Percentiles rank a stretch among this genome's conserved stretches.
Conservation (phyloP, 2,888 invertebrate genomes). For the Acronicta alni region DNA sequence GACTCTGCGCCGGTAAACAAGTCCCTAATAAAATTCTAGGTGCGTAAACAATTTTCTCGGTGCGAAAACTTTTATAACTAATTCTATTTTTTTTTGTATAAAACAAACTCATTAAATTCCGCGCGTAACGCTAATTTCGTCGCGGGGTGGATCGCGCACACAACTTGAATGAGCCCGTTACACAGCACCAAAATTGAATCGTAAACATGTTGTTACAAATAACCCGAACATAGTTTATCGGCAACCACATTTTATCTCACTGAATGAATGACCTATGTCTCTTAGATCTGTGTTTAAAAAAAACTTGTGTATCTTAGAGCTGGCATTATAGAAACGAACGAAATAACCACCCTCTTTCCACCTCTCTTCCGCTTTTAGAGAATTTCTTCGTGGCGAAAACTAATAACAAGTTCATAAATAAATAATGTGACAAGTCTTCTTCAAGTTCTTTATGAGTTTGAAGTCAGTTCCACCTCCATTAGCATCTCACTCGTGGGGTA, state of each 20-base stretch:
- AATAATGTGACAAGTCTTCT: constrained; percentile 12
- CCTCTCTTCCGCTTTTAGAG: not conserved
- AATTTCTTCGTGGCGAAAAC: constrained; percentile 3
- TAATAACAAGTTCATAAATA: constrained; percentile 26
- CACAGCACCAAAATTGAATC: constrained; percentile 56
- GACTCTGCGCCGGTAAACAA: constrained; percentile 40
- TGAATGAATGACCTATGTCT: constrained; percentile 55
- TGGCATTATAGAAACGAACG: constrained; percentile 37
- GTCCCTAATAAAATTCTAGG: constrained; percentile 50
- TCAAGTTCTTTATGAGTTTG: not conserved
- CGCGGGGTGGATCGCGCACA: constrained; percentile 41
- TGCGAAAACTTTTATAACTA: constrained; percentile 43
- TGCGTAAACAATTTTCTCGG: constrained; percentile 51
- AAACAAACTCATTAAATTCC: constrained; percentile 53
- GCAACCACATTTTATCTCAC: constrained; percentile 50
- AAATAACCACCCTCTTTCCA: constrained; percentile 1
- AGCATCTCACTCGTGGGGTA: constrained; percentile 17
- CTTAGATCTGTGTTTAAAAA: constrained; percentile 34
- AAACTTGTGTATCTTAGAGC: constrained; percentile 38
- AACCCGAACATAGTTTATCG: constrained; percentile 70
- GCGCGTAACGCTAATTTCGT: constrained; percentile 39
- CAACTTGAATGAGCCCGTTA: constrained; percentile 60
- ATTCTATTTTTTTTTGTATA: constrained; percentile 29
- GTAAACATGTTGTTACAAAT: constrained; percentile 74
- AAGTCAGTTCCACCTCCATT: constrained; percentile 15